Percentiles rank a stretch among this genome's conserved stretches.
Evolutionary conservation across 1,140 invertebrate genomes (phyloP).

Genomic region (Leptopilina clavipes): DNA sequence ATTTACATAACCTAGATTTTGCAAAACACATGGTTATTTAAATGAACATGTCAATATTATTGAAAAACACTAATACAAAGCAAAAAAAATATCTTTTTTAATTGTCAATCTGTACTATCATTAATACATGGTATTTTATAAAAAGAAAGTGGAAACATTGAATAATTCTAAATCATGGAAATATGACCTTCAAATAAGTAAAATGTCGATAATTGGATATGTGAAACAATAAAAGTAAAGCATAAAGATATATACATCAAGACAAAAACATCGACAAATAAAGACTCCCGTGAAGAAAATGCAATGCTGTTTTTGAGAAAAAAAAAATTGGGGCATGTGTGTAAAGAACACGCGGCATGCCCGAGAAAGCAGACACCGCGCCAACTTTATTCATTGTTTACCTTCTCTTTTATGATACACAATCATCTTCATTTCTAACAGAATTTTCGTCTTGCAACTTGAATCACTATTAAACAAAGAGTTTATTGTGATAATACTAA

Average conservation of each 20-base stretch:
- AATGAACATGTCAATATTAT: background rate
- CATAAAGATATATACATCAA: background rate
- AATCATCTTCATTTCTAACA: constrained; percentile 1
- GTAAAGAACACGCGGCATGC: constrained; percentile 38
- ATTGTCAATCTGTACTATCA: background rate
- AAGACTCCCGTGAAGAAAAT: background rate
- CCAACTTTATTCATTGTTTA: constrained; percentile 53
- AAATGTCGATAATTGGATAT: background rate
- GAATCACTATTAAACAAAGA: constrained; percentile 30
- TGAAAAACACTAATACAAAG: background rate
- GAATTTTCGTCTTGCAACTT: constrained; percentile 11
- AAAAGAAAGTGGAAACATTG: background rate
- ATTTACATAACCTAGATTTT: constrained; percentile 32
- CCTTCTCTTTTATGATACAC: constrained; percentile 41
- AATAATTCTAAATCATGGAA: background rate
- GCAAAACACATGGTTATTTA: background rate
- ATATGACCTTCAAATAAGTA: constrained; percentile 39
- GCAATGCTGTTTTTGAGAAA: background rate
- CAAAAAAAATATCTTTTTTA: background rate
- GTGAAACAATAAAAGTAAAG: constrained; percentile 30
- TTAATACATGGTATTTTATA: background rate
- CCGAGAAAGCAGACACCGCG: constrained; percentile 37
- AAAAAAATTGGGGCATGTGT: constrained; percentile 18
- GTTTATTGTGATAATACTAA: constrained; percentile 2
- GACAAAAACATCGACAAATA: background rate